Evolutionary conservation across 2,888 invertebrate genomes (phyloP).

Genomic region (Zygogramma bicolorata): DNA sequence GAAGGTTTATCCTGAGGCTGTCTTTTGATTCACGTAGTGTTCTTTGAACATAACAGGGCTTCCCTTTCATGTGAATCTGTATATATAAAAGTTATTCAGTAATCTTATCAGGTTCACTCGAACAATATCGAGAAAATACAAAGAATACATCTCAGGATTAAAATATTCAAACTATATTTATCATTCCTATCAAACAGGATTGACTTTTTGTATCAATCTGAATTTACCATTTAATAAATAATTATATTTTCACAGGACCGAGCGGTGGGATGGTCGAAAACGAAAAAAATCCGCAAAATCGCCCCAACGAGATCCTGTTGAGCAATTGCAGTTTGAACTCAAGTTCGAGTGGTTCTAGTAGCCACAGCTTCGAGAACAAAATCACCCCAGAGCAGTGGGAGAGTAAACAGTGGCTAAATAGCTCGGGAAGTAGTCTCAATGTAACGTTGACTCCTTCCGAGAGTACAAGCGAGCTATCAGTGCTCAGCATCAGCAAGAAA

Average conservation of each 20-base stretch:
- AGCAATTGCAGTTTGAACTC: constrained; percentile 73
- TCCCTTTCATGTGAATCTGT: too few species aligned
- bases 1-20: too few species aligned
- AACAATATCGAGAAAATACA: too few species aligned
- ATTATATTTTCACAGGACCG: constrained; percentile 27
- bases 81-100: too few species aligned
- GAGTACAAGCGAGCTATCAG: constrained; percentile 61
- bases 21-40: too few species aligned
- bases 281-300: constrained; percentile 49
- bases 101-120: too few species aligned
- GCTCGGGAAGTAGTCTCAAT: constrained; percentile 62
- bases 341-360: constrained; percentile 66
- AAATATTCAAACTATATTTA: too few species aligned
- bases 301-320: constrained; percentile 65
- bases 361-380: constrained; percentile 65
- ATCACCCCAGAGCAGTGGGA: constrained; percentile 57
- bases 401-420: constrained; percentile 62
- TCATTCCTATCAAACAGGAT: too few species aligned
- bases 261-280: constrained; percentile 30
- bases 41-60: too few species aligned
- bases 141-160: too few species aligned
- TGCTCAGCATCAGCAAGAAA: constrained; percentile 54
- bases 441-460: constrained; percentile 62
- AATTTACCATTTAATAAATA: too few species aligned
- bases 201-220: too few species aligned